Percentiles rank a stretch among this genome's conserved stretches.
Conservation (phyloP, 2,888 invertebrate genomes). For the Spisula subtruncata region DNA sequence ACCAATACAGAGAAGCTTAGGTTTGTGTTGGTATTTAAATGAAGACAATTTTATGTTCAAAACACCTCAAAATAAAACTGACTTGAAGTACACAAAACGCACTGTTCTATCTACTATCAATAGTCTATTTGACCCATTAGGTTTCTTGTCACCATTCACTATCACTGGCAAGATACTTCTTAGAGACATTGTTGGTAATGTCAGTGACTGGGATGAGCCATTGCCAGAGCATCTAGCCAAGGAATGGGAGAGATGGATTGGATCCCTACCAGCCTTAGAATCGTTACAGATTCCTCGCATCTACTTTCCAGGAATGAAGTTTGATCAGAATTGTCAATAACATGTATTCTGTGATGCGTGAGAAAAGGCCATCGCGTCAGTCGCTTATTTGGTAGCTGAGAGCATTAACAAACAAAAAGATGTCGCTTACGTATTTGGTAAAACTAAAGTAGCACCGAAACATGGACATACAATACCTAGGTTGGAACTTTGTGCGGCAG, state of each 20-base stretch:
- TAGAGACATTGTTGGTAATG: slow-evolving; percentile 47
- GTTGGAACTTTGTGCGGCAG: slow-evolving; percentile 36
- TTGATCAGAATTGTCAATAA: slow-evolving; percentile 15
- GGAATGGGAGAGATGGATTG: slow-evolving; percentile 2
- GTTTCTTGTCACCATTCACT: slow-evolving; percentile 63
- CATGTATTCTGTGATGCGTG: slow-evolving; percentile 74
- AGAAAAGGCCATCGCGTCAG: slow-evolving; percentile 27
- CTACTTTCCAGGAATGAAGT: background rate
- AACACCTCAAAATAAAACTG: slow-evolving; percentile 37
- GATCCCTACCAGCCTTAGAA: background rate
- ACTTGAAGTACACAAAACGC: slow-evolving; percentile 48
- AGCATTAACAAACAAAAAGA: background rate
- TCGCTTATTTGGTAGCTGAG: background rate
- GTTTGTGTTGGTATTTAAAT: slow-evolving; percentile 58
- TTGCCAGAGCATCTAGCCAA: slow-evolving; percentile 10
- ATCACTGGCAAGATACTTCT: slow-evolving; percentile 63
- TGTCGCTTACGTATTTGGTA: slow-evolving; percentile 31
- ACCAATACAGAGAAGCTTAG: slow-evolving; percentile 45
- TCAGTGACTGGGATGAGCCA: slow-evolving; percentile 61
- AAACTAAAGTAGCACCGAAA: slow-evolving; percentile 31
- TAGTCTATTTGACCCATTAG: slow-evolving; percentile 69
- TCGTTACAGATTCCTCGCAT: background rate
- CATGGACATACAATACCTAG: slow-evolving; percentile 41
- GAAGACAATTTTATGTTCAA: slow-evolving; percentile 62
- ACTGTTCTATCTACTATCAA: slow-evolving; percentile 66